Base-by-base conservation (phyloP, 1,140 invertebrate species). In the Meteorus sp. region DNA sequence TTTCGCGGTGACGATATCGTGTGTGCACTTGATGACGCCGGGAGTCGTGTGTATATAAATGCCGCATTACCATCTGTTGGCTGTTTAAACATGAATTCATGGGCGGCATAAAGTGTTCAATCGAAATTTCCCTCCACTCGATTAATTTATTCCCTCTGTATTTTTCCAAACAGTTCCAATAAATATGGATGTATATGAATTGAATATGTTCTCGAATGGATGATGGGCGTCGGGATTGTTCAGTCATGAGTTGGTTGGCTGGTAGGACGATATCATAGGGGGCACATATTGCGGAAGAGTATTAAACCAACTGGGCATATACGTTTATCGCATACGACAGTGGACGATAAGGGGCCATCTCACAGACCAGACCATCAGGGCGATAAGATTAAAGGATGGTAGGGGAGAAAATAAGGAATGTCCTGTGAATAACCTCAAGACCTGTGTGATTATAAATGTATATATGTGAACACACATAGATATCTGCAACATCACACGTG, bases 271-370 rank as follows among this genome's bases (percentile, higher is more conserved):
- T n/a, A n/a, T n/a, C n/a, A n/a, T 33, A 44, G 44, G 33, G 41
- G 45, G 25, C 22, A 37, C 54, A 61, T n/a, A n/a, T 55, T 55
- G 56, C 56, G 56, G 56, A 62, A 59, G 43, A 56, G 51, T 39
- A 61, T n/a, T n/a, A 62, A 62, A 56, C 29, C 50, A 53, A 61
- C 50, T 48, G 55, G 60, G n/a, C n/a, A n/a, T n/a, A n/a, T 53
- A 57, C 61, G 43, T 62, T 56, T 62, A 62, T 44, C 27, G 51
- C 37, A n/a, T n/a, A 62, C 44, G 61, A 59, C 60, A 62, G 56
- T 59, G 44, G 48, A 57, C 56, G 60, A 62, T 62, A 62, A 62
- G 60, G 57, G 41, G 56, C 56, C 60, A 59, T 54, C 60, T 58
- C 23, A 6, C 39, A 44, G 41, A 57, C 55, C 44, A 53, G 27